Base-by-base conservation (phyloP, 1,140 invertebrate genomes). In the Penaeus vannamei region DNA sequence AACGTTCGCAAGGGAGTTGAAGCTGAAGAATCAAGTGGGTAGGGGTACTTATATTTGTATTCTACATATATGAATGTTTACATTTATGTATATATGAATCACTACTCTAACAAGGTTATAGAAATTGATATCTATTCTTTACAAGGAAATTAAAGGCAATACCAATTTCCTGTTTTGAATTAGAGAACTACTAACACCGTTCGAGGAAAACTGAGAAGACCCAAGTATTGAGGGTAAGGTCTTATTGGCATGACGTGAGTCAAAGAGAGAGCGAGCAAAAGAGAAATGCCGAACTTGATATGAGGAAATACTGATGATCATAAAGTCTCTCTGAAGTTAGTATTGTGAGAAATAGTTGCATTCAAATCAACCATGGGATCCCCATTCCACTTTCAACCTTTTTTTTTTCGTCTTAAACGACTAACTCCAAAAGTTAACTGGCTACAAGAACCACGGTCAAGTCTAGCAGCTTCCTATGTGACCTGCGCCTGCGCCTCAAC, bases 381-480 rank as follows among this genome's bases (percentile, higher is more conserved):
- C 87, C 87, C 87, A 89, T 89, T 89, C 87, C 87, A 89, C 87
- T 76, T 36, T 85, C 87, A 89, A 89, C 53, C 87, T 89, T 89
- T 85, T 80, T 60, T 53, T 53, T 53, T 53, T 53, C 17, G 53
- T 53, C 53, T 53, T 53, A 53, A 12, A 53, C 10, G 81, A 80
- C 87, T 80, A 89, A 76, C 84, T 82, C 82, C 62, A 64, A 29
- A 76, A 84, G 82, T 89, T 84, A 89, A 80, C 86, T 53, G 83
- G 76, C 87, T 89, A 89, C 60, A 89, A 84, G 87, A 89, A 89
- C 87, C 87, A 88, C 84, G 76, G 80, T 86, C 85, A 86, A 89
- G 87, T 89, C 87, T 89, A 89, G 87, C 87, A 89, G 87, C 82
- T 89, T 89, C 87, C 87, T 89, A 89, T 89, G 87, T 89, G 87